Percentiles rank a stretch among this genome's conserved stretches.
Evolutionary conservation across 1,140 invertebrate genomes (phyloP).

Genomic region (Acromyrmex echinatior): DNA sequence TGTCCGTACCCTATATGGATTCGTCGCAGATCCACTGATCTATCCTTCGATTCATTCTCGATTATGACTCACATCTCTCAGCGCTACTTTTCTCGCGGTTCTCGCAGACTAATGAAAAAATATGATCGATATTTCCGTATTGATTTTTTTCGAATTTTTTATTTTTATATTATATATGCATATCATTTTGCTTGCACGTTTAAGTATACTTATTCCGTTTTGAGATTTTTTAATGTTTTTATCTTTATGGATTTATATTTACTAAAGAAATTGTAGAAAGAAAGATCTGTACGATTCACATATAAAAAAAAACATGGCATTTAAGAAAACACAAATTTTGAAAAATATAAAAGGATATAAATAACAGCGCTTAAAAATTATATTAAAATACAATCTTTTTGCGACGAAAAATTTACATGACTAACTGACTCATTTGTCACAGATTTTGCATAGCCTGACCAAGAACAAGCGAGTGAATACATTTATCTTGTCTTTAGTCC

Average conservation of each 20-base stretch:
- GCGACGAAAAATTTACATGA: conserved; percentile 30
- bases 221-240: background rate
- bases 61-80: conserved; percentile 77
- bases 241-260: conserved; percentile 4
- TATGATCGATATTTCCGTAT: background rate
- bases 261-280: background rate
- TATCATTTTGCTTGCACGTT: background rate
- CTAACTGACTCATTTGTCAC: conserved; percentile 38
- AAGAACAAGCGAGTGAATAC: conserved; percentile 14
- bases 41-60: conserved; percentile 67
- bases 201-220: background rate
- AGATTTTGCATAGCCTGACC: background rate
- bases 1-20: conserved; percentile 80
- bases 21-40: conserved; percentile 75
- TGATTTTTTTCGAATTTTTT: background rate
- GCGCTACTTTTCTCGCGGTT: conserved; percentile 27
- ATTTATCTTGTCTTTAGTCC: background rate
- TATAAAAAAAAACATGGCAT: background rate
- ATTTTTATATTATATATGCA: background rate
- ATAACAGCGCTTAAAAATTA: background rate
- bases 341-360: background rate
- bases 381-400: background rate
- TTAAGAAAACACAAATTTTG: background rate
- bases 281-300: background rate
- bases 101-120: conserved; percentile 1